Evolutionary conservation across 2,797 vertebrate species (phyloP).

Genomic region (Arctocebus calabarensis): DNA sequence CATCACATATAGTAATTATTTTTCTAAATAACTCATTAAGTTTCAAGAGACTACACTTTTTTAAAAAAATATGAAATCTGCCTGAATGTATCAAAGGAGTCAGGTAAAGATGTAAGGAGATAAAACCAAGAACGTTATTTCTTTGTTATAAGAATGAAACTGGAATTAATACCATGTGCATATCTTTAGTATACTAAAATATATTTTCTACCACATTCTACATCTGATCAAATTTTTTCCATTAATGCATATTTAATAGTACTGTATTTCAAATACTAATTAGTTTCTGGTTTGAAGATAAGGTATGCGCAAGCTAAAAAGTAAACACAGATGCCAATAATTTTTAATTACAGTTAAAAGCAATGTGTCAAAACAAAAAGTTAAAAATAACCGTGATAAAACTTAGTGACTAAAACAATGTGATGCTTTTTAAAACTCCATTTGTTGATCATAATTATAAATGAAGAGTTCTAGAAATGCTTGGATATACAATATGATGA

Average conservation of each 20-base stretch:
- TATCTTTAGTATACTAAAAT: constrained; percentile 40
- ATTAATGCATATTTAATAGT: constrained; percentile 74
- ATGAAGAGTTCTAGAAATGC: constrained; percentile 39
- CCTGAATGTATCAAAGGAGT: not conserved
- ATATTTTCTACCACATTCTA: constrained; percentile 56
- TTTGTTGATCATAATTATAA: constrained; percentile 52
- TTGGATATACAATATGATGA: not conserved
- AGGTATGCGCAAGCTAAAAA: constrained; percentile 82
- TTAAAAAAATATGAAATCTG: not conserved
- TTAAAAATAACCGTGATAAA: constrained; percentile 81
- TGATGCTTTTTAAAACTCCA: constrained; percentile 53
- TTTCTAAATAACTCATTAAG: not conserved
- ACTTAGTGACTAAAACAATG: constrained; percentile 69
- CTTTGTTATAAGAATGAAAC: constrained; percentile 30
- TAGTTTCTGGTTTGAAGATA: constrained; percentile 79
- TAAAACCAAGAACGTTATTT: constrained; percentile 29
- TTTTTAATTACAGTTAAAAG: constrained; percentile 82
- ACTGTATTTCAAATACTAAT: constrained; percentile 76
- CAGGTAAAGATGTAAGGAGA: not conserved
- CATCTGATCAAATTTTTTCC: constrained; percentile 63
- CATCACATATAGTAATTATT: not conserved
- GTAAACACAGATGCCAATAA: constrained; percentile 86
- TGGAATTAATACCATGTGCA: not conserved
- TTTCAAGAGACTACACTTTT: not conserved
- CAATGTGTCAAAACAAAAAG: constrained; percentile 83